Base-by-base conservation (phyloP, 2,888 invertebrate species). In the Coelinius sp. region DNA sequence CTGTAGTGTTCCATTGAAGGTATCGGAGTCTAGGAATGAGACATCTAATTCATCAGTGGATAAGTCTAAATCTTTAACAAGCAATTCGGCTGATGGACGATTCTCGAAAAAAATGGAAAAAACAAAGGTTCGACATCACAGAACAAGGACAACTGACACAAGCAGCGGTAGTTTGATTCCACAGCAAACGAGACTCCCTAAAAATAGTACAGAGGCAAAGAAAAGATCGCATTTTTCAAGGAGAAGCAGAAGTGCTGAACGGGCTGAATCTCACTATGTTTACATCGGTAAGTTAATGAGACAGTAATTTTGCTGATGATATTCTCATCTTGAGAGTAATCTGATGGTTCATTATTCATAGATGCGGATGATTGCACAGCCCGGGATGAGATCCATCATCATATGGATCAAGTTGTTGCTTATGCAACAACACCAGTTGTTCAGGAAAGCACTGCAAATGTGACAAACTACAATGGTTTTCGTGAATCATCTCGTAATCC, bases 231-330 rank as follows among this genome's bases (percentile, higher is more conserved):
- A 83, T 75, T 80, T 84, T 2, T 80, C 84, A 70, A 79, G 86
- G 66, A 81, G 87, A 73, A 82, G 85, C 35, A 81, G 86, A 67
- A 87, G 87, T 75, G 87, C 86, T 17, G 87, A 87, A 35, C 80
- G 86, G 71, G 79, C 83, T 12, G 86, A 85, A 68, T 84, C 86
- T 1, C 86, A 87, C 77, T 87, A 87, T 62, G 87, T 87, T 24
- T 87, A 87, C 35, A 87, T 87, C 52, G 87, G 87, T 87, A 24
- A n/a, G n/a, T n/a, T n/a, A n/a, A n/a, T n/a, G n/a, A n/a, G 73
- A 80, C 74, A 25, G 6, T 2, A 20, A n/a, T 6, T 2, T 8
- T 1, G 0, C 8, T 17, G 14, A 35, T 59, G 6, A 14, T 2
- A 38, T 22, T 10, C 12, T 38, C 20, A 12, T 12, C n/a, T 14